Base-by-base conservation (phyloP, 2,888 invertebrate species). In the Chrysolina americana region DNA sequence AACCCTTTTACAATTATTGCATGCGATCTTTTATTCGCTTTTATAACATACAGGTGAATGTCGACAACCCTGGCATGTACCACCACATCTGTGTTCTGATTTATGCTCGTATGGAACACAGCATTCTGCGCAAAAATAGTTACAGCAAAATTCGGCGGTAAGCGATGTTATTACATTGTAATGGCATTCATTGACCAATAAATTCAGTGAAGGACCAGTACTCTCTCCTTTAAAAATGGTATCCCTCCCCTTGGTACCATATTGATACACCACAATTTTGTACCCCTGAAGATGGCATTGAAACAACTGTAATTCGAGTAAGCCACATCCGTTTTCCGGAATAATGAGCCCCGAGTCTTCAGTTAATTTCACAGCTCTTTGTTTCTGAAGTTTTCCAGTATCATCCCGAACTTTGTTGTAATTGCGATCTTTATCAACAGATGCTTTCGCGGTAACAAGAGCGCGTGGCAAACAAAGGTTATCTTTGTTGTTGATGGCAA, bases 381-480 rank as follows among this genome's bases (percentile, higher is more conserved):
- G n/a, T n/a, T n/a, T n/a, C n/a, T n/a, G n/a, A n/a, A n/a, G n/a
- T n/a, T n/a, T n/a, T n/a, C n/a, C n/a, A n/a, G n/a, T n/a, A n/a
- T n/a, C n/a, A n/a, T n/a, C n/a, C n/a, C n/a, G n/a, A n/a, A n/a
- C n/a, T n/a, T n/a, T n/a, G n/a, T n/a, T n/a, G n/a, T n/a, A n/a
- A n/a, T n/a, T n/a, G n/a, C n/a, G n/a, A n/a, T n/a, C n/a, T n/a
- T n/a, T n/a, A n/a, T n/a, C n/a, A n/a, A n/a, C n/a, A n/a, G n/a
- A n/a, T n/a, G n/a, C n/a, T n/a, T n/a, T n/a, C 6, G 77, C 71
- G 13, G 76, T 72, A 10, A 79, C 72, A 3, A 79, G 62, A 17
- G 78, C 79, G 13, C 74, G 47, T 2, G 78, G 76, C 36, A 79
- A 62, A 70, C 78, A 79, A 10, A 79, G 56, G 68, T 77, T 79